Base-by-base conservation (phyloP, 2,113 vertebrate genomes). In the Chaetorhynchus papuensis region DNA sequence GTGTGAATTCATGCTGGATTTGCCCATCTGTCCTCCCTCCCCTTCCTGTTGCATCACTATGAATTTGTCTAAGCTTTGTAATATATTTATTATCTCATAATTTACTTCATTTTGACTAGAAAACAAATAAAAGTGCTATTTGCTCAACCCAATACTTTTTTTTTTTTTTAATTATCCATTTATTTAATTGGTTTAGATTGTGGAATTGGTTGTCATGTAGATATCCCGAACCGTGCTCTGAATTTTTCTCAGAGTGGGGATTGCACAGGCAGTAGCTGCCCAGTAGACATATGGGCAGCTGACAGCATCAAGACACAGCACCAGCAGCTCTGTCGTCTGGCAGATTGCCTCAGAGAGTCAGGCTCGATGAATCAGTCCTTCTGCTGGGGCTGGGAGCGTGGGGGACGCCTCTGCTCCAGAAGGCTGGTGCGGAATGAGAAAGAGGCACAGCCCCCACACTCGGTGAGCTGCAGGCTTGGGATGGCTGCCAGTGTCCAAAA, bases 301-400 rank as follows among this genome's bases (percentile, higher is more conserved):
- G 83, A 88, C 90, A 88, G 85, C 88, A 90, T 69, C 71, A 49
- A 93, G 88, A 78, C 88, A 93, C 57, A 82, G 75, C 88, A 93
- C n/a, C 82, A 95, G 92, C 88, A 94, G 53, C 88, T 92, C 74
- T 76, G 94, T 53, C 8, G 53, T 90, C 92, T 96, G 95, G 95
- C 96, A 88, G 88, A 83, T 86, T 92, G 95, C 95, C 92, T 72
- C 70, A 22, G 88, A 52, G 70, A 93, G 78, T 77, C 49, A 65
- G 65, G 63, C 71, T 69, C 33, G 63, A 65, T 83, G 94, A 95
- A 80, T 95, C 95, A 92, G 92, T 39, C 85, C 75, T 64, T 75
- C 85, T 90, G 90, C 85, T 22, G 10, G 37, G 8, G 37, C 82
- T 42, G 66, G 31, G 64, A 74, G 57, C 23, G 28, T 31, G 90